phyloP scores from a whole-genome alignment of 2,113 vertebrate genomes.

The Neopipo cinnamomea region DNA sequence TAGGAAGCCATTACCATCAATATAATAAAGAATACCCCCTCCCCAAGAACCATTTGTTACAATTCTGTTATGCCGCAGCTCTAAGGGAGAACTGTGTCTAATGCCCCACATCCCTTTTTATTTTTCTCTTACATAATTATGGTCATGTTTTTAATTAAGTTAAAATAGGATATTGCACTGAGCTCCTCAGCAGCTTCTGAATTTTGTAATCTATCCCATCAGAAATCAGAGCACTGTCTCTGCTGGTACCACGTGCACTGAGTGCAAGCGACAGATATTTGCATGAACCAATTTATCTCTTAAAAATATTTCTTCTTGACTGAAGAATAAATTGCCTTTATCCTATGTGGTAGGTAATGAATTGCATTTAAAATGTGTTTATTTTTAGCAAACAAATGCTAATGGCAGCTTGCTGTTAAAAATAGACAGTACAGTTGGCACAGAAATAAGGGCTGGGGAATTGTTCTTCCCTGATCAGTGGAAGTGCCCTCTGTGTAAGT shows the following conservation, averaged over 20 bases:
- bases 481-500: constrained; percentile 35
- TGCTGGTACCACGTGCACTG: not conserved
- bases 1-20: not conserved
- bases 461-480: constrained; percentile 35
- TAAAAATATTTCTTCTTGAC: constrained; percentile 59
- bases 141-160: not conserved
- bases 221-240: constrained; percentile 13
- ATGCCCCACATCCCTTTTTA: not conserved
- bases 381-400: constrained; percentile 73
- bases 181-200: constrained; percentile 16
- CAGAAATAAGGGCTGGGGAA: not conserved
- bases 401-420: constrained; percentile 63
- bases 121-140: not conserved
- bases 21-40: not conserved
- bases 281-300: constrained; percentile 60
- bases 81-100: not conserved
- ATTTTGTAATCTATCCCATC: not conserved
- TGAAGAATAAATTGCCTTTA: constrained; percentile 63
- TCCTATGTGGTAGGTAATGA: constrained; percentile 36
- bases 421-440: constrained; percentile 57
- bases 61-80: not conserved
- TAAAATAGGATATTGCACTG: not conserved
- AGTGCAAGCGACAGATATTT: constrained; percentile 3
- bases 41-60: not conserved
- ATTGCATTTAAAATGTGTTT: constrained; percentile 66